Conservation (phyloP, 2,888 invertebrate species). For the Dynastes maya region DNA sequence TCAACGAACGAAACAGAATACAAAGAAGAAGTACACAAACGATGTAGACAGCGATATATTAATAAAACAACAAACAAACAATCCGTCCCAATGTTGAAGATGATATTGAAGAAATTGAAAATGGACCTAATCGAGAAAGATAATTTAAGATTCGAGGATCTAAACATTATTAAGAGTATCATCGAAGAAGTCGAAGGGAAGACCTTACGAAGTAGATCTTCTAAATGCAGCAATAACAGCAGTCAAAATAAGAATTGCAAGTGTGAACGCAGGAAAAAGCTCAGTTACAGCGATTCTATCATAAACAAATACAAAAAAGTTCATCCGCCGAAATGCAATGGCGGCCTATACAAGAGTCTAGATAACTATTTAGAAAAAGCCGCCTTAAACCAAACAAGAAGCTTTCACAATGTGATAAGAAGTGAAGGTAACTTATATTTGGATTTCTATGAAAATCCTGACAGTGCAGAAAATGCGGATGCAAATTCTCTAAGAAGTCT, state of each 20-base stretch:
- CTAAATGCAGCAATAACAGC: constrained; percentile 21
- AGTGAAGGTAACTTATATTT: constrained; percentile 64
- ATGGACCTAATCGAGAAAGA: constrained; percentile 55
- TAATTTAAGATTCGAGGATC: constrained; percentile 61
- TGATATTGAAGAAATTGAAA: constrained; percentile 58
- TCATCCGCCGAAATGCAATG: constrained; percentile 53
- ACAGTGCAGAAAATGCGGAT: constrained; percentile 61
- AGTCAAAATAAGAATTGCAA: constrained; percentile 45
- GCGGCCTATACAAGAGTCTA: constrained; percentile 57
- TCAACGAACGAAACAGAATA: background rate
- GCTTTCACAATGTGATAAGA: constrained; percentile 60
- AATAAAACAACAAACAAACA: background rate
- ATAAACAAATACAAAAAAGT: constrained; percentile 51
- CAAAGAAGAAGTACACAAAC: background rate
- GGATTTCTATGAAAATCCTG: constrained; percentile 63
- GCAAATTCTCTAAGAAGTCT: constrained; percentile 59
- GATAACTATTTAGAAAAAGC: constrained; percentile 53
- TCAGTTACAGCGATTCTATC: constrained; percentile 55
- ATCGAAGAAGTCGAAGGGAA: constrained; percentile 66
- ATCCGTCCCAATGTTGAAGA: constrained; percentile 51
- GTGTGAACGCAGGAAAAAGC: constrained; percentile 51
- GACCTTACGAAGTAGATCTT: constrained; percentile 17
- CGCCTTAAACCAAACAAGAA: constrained; percentile 58
- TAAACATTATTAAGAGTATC: constrained; percentile 67
- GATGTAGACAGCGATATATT: constrained; percentile 29